Conservation (phyloP, 2,888 invertebrate species). For the Amphimallon solstitiale region DNA sequence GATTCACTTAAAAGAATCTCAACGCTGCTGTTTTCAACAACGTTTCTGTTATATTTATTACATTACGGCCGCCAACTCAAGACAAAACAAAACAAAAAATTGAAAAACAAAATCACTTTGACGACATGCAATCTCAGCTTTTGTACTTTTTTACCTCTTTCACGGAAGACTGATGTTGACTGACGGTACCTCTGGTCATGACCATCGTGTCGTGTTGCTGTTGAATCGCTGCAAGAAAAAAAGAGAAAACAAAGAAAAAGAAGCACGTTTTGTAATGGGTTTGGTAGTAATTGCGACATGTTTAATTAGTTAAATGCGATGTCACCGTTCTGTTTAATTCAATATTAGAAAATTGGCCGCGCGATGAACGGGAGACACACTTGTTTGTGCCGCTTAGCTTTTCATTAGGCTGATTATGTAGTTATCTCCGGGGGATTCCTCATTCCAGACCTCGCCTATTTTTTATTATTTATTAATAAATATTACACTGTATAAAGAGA, state of each 20-base stretch:
- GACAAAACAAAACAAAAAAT: too few species aligned
- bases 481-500: too few species aligned
- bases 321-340: not conserved
- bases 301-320: constrained; percentile 21
- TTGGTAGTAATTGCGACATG: not conserved
- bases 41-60: too few species aligned
- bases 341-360: constrained; percentile 12
- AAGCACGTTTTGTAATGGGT: constrained; percentile 7
- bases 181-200: constrained; percentile 2
- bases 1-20: too few species aligned
- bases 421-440: too few species aligned
- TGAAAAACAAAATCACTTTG: too few species aligned
- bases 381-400: not conserved
- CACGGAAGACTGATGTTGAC: constrained; percentile 8
- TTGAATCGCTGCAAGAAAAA: constrained; percentile 12
- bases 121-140: not conserved
- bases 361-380: not conserved
- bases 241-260: not conserved
- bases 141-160: constrained; percentile 18
- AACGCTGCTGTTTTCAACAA: too few species aligned
- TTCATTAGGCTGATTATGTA: too few species aligned
- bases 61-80: not conserved
- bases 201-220: constrained; percentile 26
- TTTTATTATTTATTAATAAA: too few species aligned
- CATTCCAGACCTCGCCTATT: too few species aligned